Evolutionary conservation across 2,113 vertebrate species (phyloP).

Genomic region (Pelvicachromis taeniatus): DNA sequence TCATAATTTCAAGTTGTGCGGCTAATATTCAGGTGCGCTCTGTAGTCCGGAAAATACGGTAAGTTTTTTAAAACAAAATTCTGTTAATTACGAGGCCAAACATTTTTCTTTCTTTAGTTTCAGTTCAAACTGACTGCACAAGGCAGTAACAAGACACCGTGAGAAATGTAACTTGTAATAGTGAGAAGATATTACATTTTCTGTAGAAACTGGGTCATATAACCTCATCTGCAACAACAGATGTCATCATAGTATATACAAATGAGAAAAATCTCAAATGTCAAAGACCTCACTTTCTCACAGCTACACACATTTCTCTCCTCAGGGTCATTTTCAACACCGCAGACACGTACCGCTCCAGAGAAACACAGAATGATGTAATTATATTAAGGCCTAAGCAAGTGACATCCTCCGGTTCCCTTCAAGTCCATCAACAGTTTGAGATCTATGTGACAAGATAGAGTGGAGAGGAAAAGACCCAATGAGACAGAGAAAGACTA

Average conservation of each 20-base stretch:
- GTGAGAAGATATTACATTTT: background rate
- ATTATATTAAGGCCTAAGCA: slow-evolving; percentile 13
- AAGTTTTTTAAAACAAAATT: background rate
- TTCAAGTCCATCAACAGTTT: slow-evolving; percentile 32
- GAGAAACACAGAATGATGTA: background rate
- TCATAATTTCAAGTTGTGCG: too few relatives aligned
- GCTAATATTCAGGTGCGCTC: too few relatives aligned
- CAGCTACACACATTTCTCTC: background rate
- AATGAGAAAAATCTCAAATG: background rate
- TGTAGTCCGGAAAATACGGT: too few relatives aligned
- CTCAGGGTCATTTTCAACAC: background rate
- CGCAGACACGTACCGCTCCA: background rate
- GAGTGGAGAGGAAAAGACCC: background rate
- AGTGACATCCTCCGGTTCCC: background rate
- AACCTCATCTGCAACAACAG: background rate
- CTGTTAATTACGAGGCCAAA: background rate
- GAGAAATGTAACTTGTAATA: background rate
- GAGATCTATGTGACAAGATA: slow-evolving; percentile 4
- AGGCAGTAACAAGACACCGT: background rate
- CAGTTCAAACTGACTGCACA: background rate
- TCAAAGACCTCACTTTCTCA: background rate
- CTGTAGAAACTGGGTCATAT: background rate
- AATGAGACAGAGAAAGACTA: slow-evolving; percentile 1
- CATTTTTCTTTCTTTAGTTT: background rate
- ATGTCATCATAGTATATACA: background rate